Base-by-base conservation (phyloP, 2,113 vertebrate species). In the Chloroceryle aenea region DNA sequence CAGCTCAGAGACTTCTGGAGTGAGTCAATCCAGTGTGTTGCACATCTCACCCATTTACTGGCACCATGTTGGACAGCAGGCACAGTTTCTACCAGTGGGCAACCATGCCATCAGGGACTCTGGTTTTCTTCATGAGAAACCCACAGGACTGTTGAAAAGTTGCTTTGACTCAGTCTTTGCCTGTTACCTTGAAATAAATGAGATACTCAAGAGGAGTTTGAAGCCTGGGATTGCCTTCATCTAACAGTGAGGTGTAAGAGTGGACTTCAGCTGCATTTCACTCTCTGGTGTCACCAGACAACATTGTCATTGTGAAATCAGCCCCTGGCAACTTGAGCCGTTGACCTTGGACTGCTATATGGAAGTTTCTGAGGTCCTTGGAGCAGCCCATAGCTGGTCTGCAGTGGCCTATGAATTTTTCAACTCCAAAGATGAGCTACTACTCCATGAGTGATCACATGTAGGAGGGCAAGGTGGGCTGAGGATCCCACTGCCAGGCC, bases 381-480 rank as follows among this genome's bases (percentile, higher is more conserved):
- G 74, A 78, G 74, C 34, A 81, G 25, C 55, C 58, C 43, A 45
- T 9, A 36, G 36, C 9, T 67, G 52, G 29, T 77, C 36, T 52
- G 5, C 4, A 15, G 17, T 19, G 36, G 11, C 15, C 8, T 40
- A 2, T 14, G 26, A 68, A 53, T 26, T 42, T 29, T n/a, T 53
- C 30, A 45, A 1, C 17, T 64, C 17, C 19, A 34, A 11, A 56
- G 7, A 12, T 52, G 48, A 88, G 14, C 2, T 25, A 11, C 2
- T 25, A 11, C 4, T 25, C 47, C 19, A 40, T 3, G 12, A 73
- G 36, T 4, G 16, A 75, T 26, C 38, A 34, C 1, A 0, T 3
- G 10, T 61, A n/a, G 32, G 30, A 43, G 5, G 50, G 26, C 32
- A 61, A 34, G 11, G 17, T 56, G 43, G 38, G 17, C 29, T 42